A percentile compares a stretch with the other conserved stretches of the same genome.
Evolutionary conservation across 2,888 invertebrate species (phyloP).

Genomic region (Aphidoletes aphidimyza): DNA sequence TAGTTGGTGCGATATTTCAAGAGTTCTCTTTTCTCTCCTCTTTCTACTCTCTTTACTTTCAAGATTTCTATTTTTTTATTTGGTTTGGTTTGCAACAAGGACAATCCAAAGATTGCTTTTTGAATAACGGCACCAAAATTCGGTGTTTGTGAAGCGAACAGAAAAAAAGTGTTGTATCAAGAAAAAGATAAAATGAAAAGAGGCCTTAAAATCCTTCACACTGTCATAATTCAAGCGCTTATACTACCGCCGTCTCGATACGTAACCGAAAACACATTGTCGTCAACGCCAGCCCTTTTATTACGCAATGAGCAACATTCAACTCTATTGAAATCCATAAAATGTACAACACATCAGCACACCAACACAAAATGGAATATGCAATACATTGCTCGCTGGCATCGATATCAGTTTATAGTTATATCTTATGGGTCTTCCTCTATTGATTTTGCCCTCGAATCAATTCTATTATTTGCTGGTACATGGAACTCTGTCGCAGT

Average conservation of each 20-base stretch:
- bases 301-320: slow-evolving; percentile 21
- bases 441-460: neutral
- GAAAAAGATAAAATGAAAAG: neutral
- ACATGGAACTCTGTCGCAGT: neutral
- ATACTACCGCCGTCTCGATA: neutral
- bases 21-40: neutral
- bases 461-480: neutral
- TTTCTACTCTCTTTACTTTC: no score
- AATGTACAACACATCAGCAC: neutral
- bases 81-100: neutral
- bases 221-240: slow-evolving; percentile 25
- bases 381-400: neutral
- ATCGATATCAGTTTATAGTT: slow-evolving; percentile 20
- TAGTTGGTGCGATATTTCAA: slow-evolving; percentile 8
- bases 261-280: slow-evolving; percentile 12
- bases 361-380: no score
- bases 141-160: neutral
- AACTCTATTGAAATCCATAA: neutral
- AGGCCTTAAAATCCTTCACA: neutral
- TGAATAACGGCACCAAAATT: neutral
- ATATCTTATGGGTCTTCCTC: slow-evolving; percentile 28
- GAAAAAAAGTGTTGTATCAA: neutral
- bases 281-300: neutral
- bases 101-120: neutral
- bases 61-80: neutral